Evolutionary conservation across 2,888 invertebrate species (phyloP), one percentile per base, ranked within the genome.

Genomic region (Dolomedes plantarius): DNA sequence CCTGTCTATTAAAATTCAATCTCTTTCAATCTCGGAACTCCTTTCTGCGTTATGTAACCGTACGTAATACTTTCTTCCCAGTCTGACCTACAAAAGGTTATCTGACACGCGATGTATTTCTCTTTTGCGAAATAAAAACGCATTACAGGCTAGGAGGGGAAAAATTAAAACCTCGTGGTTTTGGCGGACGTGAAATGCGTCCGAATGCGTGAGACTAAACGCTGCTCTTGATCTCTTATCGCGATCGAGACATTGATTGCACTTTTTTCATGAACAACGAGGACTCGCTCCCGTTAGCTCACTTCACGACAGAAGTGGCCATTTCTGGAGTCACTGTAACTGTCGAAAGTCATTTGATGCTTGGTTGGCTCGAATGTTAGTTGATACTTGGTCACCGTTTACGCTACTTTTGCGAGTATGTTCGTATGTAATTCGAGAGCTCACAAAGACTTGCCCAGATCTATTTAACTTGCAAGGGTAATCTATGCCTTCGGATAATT

Each of bases 31-130:
- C 56, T 56, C 5, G 16, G 11, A 56, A 56, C 19, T 46, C 1
- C 23, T 23, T 56, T 56, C 23, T 56, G 2, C 36, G 36, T 46
- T 46, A 46, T 46, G 46, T 16, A 46, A 46, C 46, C 36, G 46
- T 23, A 56, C 23, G 23, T 56, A 56, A 56, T 23, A 23, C 23
- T 56, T 29, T 73, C 62, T 71, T 23, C 73, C 16, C 19, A 29
- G n/a, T 19, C 1, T 74, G 81, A 81, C 81, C 81, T 31, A 74
- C 74, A 68, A 80, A 73, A 32, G 28, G 29, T 73, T 80, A 69
- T 78, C 69, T 46, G 19, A n/a, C 77, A 77, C 69, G 77, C 77
- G 68, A 77, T 27, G 6, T 27, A 5, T 62, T 62, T 46, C 16
- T 46, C 41, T 29, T 31, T 32, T 36, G 23, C 31, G 19, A 46